Evolutionary conservation across 1,140 invertebrate species (phyloP), one percentile per base, ranked within the genome.

Genomic region (Eurosta solidaginis): DNA sequence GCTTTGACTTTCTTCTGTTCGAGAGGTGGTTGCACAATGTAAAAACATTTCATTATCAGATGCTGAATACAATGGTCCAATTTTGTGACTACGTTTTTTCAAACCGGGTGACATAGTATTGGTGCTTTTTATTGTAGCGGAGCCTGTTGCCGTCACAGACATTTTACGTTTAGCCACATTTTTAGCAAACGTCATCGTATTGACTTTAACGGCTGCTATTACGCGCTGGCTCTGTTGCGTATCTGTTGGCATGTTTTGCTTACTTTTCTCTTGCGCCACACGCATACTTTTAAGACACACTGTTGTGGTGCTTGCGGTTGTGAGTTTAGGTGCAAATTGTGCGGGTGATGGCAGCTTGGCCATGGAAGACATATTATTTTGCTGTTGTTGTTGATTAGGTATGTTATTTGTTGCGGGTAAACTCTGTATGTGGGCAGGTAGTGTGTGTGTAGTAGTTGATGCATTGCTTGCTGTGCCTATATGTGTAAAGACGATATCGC

Each of bases 281-380:
- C 49, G 40, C 6, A 20, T n/a, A 7, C 20, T 22, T 42, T 33
- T 42, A 27, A 20, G 1, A 77, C 33, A 36, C 20, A 17, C 22
- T 25, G 7, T 49, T 52, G 22, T 47, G n/a, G 22, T 22, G 7
- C 22, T 47, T 74, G 36, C 4, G 54, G 50, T 25, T 59, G 50
- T 20, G n/a, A n/a, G 59, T n/a, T 68, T 68, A 10, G 7, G 29
- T 33, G 40, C 50, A 47, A 49, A 25, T 78, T 33, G 73, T 33
- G 44, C 33, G 40, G 40, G 22, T 27, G 76, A 22, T 45, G 33
- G 33, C 22, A 33, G 76, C 44, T 77, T 59, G 36, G 68, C 33
- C n/a, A 44, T 74, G 77, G 77, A 78, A 78, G 77, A 78, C 77
- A 50, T 78, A 78, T 74, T 74, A 68, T 78, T 59, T 33, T 74